Conservation (phyloP, 2,888 invertebrate species). For the Rhynchonema sp. region DNA sequence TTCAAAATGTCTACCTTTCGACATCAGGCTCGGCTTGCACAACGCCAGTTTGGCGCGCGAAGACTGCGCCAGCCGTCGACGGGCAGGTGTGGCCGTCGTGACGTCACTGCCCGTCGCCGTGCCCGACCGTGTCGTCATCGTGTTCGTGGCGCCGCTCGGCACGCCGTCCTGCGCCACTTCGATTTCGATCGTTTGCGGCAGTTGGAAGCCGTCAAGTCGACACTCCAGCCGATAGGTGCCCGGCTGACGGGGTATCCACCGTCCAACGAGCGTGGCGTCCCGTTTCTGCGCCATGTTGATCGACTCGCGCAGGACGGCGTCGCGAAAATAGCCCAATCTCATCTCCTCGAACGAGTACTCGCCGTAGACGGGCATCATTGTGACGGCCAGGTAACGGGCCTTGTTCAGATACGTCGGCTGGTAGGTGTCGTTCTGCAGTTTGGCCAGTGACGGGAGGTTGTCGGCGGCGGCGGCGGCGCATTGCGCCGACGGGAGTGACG, state of each 20-base stretch:
- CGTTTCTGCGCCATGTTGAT: constrained; percentile 54
- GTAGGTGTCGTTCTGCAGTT: constrained; percentile 12
- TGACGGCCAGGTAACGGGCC: constrained; percentile 59
- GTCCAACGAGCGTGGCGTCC: constrained; percentile 60
- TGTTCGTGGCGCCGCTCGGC: too few relatives aligned
- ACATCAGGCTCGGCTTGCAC: background rate
- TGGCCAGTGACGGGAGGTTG: background rate
- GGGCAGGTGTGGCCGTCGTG: constrained; percentile 1
- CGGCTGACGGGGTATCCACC: constrained; percentile 76
- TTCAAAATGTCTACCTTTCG: constrained; percentile 1
- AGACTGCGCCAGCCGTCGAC: background rate
- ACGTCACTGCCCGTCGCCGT: background rate
- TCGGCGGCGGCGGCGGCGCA: background rate
- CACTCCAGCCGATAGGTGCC: constrained; percentile 71
- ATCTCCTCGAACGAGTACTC: constrained; percentile 84
- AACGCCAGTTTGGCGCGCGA: background rate
- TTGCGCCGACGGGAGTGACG: background rate
- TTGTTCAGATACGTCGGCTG: constrained; percentile 21
- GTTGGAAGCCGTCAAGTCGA: constrained; percentile 55
- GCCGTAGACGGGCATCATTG: constrained; percentile 61
- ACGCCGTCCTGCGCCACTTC: constrained; percentile 15
- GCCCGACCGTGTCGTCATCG: background rate
- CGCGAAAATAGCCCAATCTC: constrained; percentile 32
- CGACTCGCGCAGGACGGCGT: constrained; percentile 45
- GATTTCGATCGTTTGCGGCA: constrained; percentile 23